Percentiles rank a stretch among this genome's conserved stretches.
Conservation (phyloP, 2,888 invertebrate species). For the Hipparchia sbordonii region DNA sequence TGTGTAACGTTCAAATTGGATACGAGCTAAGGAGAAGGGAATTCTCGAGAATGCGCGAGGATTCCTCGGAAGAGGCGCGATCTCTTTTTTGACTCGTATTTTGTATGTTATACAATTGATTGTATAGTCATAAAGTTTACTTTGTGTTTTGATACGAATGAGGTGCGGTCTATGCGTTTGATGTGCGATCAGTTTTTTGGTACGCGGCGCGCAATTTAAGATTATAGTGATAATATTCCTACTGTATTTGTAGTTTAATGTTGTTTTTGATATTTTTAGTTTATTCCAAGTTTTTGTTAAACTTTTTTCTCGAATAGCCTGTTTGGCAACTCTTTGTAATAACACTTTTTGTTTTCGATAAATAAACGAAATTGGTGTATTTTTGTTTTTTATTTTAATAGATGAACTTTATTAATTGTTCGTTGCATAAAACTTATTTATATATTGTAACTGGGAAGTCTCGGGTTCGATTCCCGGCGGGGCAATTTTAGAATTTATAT, state of each 20-base stretch:
- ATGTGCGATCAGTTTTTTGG: neutral
- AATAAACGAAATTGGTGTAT: constrained; percentile 17
- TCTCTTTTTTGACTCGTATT: too few species aligned
- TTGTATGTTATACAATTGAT: too few species aligned
- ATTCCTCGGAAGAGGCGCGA: too few species aligned
- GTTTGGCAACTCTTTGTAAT: constrained; percentile 11
- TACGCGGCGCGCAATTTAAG: neutral
- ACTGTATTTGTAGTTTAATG: neutral
- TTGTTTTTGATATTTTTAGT: neutral
- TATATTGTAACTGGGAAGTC: too few species aligned
- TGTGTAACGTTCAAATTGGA: too few species aligned
- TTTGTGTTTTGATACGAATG: too few species aligned
- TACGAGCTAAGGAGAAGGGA: too few species aligned
- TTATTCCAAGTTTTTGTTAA: neutral
- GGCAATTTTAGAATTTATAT: too few species aligned
- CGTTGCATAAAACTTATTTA: too few species aligned
- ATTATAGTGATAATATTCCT: neutral
- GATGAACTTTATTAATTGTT: constrained; percentile 43
- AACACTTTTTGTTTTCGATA: constrained; percentile 30
- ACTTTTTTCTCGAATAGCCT: neutral
- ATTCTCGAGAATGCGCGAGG: too few species aligned
- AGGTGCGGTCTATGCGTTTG: neutral
- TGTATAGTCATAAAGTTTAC: too few species aligned
- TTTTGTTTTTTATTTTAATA: constrained; percentile 9
- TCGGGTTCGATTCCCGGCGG: too few species aligned